Conservation (phyloP, 1,140 invertebrate genomes). For the Scaptodrosophila lebanonensis region DNA sequence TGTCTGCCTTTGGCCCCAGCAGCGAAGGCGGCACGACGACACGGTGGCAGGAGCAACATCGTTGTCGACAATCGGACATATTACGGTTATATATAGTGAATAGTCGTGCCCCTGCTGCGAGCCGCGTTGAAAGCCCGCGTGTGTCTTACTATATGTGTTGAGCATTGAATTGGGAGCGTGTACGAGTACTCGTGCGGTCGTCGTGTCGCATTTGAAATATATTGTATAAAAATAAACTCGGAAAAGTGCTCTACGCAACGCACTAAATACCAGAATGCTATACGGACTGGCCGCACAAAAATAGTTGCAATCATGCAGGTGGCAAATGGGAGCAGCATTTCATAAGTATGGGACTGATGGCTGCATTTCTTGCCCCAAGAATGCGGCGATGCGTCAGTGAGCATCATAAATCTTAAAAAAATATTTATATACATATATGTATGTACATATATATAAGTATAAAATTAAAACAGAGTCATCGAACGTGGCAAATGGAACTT, state of each 20-base stretch:
- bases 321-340: conserved; percentile 65
- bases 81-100: conserved; percentile 22
- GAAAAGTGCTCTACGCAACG: conserved; percentile 39
- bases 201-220: conserved; percentile 45
- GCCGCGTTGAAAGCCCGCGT: conserved; percentile 24
- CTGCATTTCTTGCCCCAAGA: conserved; percentile 44
- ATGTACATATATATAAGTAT: too few species aligned
- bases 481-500: not conserved
- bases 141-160: too few species aligned
- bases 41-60: too few species aligned
- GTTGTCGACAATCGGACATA: not conserved
- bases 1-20: conserved; percentile 41
- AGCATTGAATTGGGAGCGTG: conserved; percentile 63
- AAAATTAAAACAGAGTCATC: too few species aligned
- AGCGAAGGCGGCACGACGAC: conserved; percentile 9
- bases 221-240: conserved; percentile 62
- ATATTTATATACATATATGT: conserved; percentile 23
- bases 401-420: conserved; percentile 49
- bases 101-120: conserved; percentile 52
- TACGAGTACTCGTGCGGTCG: conserved; percentile 14
- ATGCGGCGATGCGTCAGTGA: conserved; percentile 26
- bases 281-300: conserved; percentile 25
- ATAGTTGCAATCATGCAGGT: conserved; percentile 65
- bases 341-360: too few species aligned
- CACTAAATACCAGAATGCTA: conserved; percentile 10